Conservation (phyloP, 2,113 vertebrate species). For the Chitala chitala region DNA sequence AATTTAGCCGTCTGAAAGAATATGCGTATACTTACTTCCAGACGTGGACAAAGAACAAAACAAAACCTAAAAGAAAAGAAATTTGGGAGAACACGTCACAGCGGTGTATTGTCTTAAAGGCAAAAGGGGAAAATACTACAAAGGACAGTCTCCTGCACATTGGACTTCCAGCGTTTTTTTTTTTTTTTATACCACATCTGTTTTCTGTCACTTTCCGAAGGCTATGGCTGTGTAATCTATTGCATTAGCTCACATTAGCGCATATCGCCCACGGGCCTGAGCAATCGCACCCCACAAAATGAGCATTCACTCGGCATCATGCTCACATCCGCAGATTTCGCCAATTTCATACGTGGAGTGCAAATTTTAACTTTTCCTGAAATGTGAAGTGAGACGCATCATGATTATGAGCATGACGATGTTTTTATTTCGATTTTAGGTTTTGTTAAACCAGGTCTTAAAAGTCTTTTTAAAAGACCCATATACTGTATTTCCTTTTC, state of each 20-base stretch:
- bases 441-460: too few species aligned
- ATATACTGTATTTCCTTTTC: too few species aligned
- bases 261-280: slow-evolving; percentile 71
- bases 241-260: slow-evolving; percentile 81
- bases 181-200: slow-evolving; percentile 65
- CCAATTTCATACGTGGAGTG: slow-evolving; percentile 38
- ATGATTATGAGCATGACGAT: too few species aligned
- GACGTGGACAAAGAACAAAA: too few species aligned
- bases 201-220: slow-evolving; percentile 69
- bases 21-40: too few species aligned
- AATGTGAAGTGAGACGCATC: too few species aligned
- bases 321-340: slow-evolving; percentile 55
- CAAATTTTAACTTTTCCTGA: slow-evolving; percentile 42
- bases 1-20: too few species aligned
- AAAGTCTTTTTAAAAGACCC: too few species aligned
- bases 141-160: slow-evolving; percentile 55
- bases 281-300: slow-evolving; percentile 73
- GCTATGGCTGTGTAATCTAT: slow-evolving; percentile 72
- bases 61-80: slow-evolving; percentile 22
- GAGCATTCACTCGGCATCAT: slow-evolving; percentile 75
- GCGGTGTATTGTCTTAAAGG: slow-evolving; percentile 41
- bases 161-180: slow-evolving; percentile 55
- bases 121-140: slow-evolving; percentile 47
- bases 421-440: too few species aligned
- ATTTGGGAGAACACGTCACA: slow-evolving; percentile 42